Evolutionary conservation across 2,888 invertebrate species (phyloP), one percentile per base, ranked within the genome.

Genomic region (Cheilosia urbana): DNA sequence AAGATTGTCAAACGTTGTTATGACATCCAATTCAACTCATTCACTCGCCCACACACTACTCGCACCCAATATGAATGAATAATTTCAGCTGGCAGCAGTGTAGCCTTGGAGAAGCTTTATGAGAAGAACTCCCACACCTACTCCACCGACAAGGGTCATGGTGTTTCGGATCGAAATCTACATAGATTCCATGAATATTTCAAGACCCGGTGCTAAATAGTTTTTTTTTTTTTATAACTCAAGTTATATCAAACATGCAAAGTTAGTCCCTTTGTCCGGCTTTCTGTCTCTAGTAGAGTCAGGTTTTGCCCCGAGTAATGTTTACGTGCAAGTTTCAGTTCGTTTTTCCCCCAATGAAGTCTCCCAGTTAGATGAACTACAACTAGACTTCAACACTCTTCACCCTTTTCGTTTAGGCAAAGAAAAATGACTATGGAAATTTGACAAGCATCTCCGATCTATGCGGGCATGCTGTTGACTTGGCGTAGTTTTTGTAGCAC

Each of bases 111-210:
- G 27, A 30, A 40, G 1, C 6, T n/a, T 0, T 24, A 15, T 51
- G 7, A 51, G 37, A 13, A 4, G 24, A 37, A 40, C 27, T 40
- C 37, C 21, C 7, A 3, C 40, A 47, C 17, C 42, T 5, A 17
- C 19, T 34, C 15, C 19, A 19, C 30, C 5, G 53, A 34, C 19
- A 55, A 21, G 62, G 40, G 34, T 62, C 47, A 30, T 49, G 53
- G 17, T 65, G 51, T 75, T 63, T 63, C 30, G 63, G 45, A 47
- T 65, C 63, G 65, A 63, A 27, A 45, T 73, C 58, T 37, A 15
- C 57, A 49, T 58, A 57, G 45, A 65, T 51, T 40, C 58, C 51
- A 76, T 76, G 66, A 76, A 76, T 76, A 76, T 76, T 76, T 76
- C 66, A 75, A 17, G 19, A 17, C 24, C 21, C 13, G 17, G 37